These are phyloP conservation scores for Phylloscopus whistleri DNA, from an alignment of 2,113 vertebrate genomes.

Conservation along the genomic window DNA sequence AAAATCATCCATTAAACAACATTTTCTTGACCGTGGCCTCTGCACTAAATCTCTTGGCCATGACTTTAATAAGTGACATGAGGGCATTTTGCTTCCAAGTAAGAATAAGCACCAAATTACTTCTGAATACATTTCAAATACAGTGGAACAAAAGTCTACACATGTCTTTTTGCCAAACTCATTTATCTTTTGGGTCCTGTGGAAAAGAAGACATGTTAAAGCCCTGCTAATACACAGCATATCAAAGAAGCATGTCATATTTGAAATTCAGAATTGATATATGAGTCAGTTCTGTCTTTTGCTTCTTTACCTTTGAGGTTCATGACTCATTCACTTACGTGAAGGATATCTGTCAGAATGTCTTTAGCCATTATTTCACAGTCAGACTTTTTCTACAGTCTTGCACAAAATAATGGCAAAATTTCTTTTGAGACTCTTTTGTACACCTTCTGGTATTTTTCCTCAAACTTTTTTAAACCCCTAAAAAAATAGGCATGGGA, in stretches of 20 bases:
- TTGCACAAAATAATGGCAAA: not conserved
- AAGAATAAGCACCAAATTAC: not conserved
- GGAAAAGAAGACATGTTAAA: not conserved
- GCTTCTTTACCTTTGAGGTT: not conserved
- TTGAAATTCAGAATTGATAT: not conserved
- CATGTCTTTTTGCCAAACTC: not conserved
- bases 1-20: not conserved
- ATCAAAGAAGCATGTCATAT: not conserved
- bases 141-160: not conserved
- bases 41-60: not conserved
- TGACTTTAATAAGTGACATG: not conserved
- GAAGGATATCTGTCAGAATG: not conserved
- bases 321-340: not conserved
- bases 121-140: not conserved
- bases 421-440: not conserved
- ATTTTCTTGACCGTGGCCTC: not conserved
- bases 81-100: not conserved
- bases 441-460: not conserved
- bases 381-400: not conserved
- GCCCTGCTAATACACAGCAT: not conserved
- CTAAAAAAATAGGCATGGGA: not conserved
- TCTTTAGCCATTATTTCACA: not conserved
- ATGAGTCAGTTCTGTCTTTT: constrained; percentile 10
- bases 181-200: not conserved
- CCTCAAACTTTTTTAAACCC: not conserved